Base-by-base conservation (phyloP, 2,113 vertebrate species). In the Tiliqua scincoides region DNA sequence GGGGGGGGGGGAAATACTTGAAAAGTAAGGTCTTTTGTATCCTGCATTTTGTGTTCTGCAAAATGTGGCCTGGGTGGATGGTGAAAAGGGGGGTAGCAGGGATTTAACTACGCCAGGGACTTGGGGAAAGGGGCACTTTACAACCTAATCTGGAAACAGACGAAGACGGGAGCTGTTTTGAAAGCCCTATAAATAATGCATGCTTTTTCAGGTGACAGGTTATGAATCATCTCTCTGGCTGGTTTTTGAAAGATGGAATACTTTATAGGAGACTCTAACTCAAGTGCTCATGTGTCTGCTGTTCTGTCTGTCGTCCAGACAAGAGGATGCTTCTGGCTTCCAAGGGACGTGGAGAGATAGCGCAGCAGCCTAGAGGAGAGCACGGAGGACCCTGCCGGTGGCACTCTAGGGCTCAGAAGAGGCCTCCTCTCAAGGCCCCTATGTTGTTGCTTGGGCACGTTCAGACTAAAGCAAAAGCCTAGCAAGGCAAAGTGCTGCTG, bases 101-200 rank as follows among this genome's bases (percentile, higher is more conserved):
- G 35, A 48, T 57, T 68, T 25, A 68, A 59, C 52, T 23, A 25
- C 21, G 43, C 14, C 5, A 77, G 17, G 3, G 61, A 30, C 15
- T 77, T 17, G 63, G 43, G 20, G 27, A 70, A 71, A 54, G 20
- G 67, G 73, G 35, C 73, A 30, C 35, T 83, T 87, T 87, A 43
- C n/a, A 77, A 62, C 61, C 54, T 77, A 59, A 87, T 68, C 40
- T 61, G 63, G 63, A 63, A 40, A 83, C 37, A 20, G 37, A 27
- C 54, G 23, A 14, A 37, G 73, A 71, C 20, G 18, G 86, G 80
- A 78, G n/a, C 65, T 27, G 73, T 62, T 87, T 83, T 77, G 80
- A 87, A 87, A 59, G 37, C 48, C 62, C 79, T 76, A 76, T 83
- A 78, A 83, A 87, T 87, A 87, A 87, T 71, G 73, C 80, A 78